phyloP scores from a whole-genome alignment of 2,113 vertebrate genomes.

The Protobothrops mucrosquamatus region DNA sequence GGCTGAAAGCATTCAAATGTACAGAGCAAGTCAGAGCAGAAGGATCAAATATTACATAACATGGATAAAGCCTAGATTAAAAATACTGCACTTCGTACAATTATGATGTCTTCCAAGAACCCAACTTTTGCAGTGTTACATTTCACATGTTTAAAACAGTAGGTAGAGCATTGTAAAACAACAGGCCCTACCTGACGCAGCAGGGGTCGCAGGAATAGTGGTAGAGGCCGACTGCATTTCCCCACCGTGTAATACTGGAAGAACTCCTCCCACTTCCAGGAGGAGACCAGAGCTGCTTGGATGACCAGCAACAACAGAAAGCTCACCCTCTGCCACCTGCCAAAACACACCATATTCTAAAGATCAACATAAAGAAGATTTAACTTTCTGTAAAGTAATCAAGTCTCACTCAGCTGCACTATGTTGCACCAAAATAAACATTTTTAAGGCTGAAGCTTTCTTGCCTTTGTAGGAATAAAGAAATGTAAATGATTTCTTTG shows the following conservation, averaged over 20 bases:
- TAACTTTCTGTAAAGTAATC: not conserved
- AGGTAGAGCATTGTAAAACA: not conserved
- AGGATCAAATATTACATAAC: not conserved
- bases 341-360: slow-evolving; percentile 58
- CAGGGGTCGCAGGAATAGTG: slow-evolving; percentile 80
- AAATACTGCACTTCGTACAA: not conserved
- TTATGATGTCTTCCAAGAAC: slow-evolving; percentile 36
- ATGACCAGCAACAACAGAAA: slow-evolving; percentile 73
- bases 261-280: slow-evolving; percentile 85
- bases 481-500: not conserved
- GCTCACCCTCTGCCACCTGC: slow-evolving; percentile 76
- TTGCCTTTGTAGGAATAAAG: not conserved
- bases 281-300: slow-evolving; percentile 75
- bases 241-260: slow-evolving; percentile 81
- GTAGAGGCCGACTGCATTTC: slow-evolving; percentile 81
- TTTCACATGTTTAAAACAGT: slow-evolving; percentile 16
- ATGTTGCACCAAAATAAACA: not conserved
- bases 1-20: not conserved
- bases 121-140: slow-evolving; percentile 9
- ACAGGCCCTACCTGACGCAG: slow-evolving; percentile 79
- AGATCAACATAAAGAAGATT: not conserved
- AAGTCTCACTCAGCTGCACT: not conserved
- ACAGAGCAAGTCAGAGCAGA: not conserved
- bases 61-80: not conserved
- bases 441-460: not conserved